Base-by-base conservation (phyloP, 2,888 invertebrate genomes). In the Thymelicus acteon region DNA sequence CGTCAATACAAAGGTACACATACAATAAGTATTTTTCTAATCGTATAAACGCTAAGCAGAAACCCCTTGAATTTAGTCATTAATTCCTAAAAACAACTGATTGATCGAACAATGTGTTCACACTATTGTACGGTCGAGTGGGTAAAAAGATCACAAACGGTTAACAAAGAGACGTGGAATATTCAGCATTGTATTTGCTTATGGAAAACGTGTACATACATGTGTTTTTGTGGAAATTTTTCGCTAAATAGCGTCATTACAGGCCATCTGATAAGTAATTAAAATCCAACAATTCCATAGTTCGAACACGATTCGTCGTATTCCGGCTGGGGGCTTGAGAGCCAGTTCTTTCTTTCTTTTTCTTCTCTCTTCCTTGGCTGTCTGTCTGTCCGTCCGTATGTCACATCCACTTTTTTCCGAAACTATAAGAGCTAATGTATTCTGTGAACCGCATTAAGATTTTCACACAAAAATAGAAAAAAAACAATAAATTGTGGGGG, bases 111-210 rank as follows among this genome's bases (percentile, higher is more conserved):
- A 62, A 62, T 62, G 49, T n/a, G 37, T 49, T 62, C 62, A 15
- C 62, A 62, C 62, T n/a, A 62, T 62, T 62, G 62, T 62, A 48
- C 37, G 62, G 48, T 49, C 5, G n/a, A 62, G n/a, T 49, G 62
- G 31, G 40, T 44, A 62, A 62, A 62, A 62, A 62, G 31, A 49
- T 10, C 24, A n/a, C 5, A 15, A 19, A 15, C 40, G 6, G 6
- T n/a, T 48, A 62, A 62, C 61, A 61, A 61, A 61, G 13, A 13
- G 13, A 57, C 31, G 57, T 13, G 57, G 57, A 37, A 13, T 37
- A 57, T 57, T 12, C 31, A 13, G 57, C 57, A 57, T 57, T 57
- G 57, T 57, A 57, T 37, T 31, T 57, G 31, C 24, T 13, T 57
- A 13, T 57, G 31, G 57, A 37, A 37, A 37, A 37, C 37, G 57